Evolutionary conservation across 2,113 vertebrate species (phyloP).

Genomic region (Apeltes quadracus): DNA sequence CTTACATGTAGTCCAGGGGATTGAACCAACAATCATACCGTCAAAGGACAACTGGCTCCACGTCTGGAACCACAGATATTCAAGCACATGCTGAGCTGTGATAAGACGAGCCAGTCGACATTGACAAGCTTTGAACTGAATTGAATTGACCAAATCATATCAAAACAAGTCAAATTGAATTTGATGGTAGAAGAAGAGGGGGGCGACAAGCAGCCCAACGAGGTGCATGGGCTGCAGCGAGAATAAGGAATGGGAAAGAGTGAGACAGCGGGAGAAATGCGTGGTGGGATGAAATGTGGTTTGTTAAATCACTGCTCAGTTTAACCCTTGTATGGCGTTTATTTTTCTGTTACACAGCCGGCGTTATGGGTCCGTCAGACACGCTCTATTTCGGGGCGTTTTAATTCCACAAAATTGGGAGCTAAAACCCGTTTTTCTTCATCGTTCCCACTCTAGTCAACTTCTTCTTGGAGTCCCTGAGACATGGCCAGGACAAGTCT

Average conservation of each 20-base stretch:
- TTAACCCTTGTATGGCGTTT: no score
- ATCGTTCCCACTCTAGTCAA: no score
- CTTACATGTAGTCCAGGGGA: background rate
- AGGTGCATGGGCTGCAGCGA: constrained; percentile 37
- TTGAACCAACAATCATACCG: background rate
- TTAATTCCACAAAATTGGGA: no score
- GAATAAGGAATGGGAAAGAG: constrained; percentile 26
- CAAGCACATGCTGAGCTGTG: background rate
- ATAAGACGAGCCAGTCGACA: background rate
- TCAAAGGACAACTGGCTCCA: background rate
- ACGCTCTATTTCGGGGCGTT: no score
- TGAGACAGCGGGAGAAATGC: constrained; percentile 51
- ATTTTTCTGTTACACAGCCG: no score
- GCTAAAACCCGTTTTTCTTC: no score
- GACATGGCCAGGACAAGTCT: no score
- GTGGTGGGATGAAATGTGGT: constrained; percentile 56
- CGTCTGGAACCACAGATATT: background rate
- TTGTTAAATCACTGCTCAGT: constrained; percentile 58
- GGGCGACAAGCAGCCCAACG: background rate
- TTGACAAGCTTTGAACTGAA: background rate
- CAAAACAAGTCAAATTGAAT: constrained; percentile 26
- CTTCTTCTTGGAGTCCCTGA: no score
- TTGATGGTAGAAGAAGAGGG: background rate
- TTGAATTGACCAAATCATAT: constrained; percentile 21
- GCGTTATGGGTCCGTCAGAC: no score